Base-by-base conservation (phyloP, 2,888 invertebrate species). In the Slavum lentiscoides region DNA sequence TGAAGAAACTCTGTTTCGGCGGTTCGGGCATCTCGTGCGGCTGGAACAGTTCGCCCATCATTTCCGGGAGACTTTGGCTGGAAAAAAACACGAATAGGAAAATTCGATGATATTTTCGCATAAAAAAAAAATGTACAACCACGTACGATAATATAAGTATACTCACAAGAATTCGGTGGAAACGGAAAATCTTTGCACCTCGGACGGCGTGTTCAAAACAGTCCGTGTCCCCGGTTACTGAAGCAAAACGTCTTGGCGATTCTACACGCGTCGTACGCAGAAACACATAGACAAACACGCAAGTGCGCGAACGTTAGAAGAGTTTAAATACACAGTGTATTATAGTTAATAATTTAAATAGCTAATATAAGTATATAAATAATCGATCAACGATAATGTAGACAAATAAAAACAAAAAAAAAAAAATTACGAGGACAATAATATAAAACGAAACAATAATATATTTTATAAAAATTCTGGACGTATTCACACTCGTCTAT, bases 1-100 rank as follows among this genome's bases (percentile, higher is more conserved):
- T 94, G 88, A 99, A 96, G 89, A 98, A 98, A 86, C 96, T 92
- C 88, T 97, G 96, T 88, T 98, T 98, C n/a, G 99, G 98, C 83
- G 95, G 92, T 88, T 98, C 98, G 17, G 99, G 98, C 93, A 97
- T 97, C 86, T 98, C 98, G 83, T 93, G 92, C 80, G 95, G 91
- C 85, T 95, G 90, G 88, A 96, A 98, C 85, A 98, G 88, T 86
- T 97, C 97, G 83, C 97, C 97, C 87, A 97, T 90, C 95, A 97
- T 96, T 88, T 97, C 97, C 86, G 92, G 92, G 85, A 97, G 89
- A 86, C 93, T 94, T 87, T 92, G 91, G 88, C 97, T 97, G 88
- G 19, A 88, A 87, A 37, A 69, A 84, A 23, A 30, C 11, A 64
- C 3, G 5, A 1, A 49, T n/a, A n/a, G 7, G 6, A 55, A 55